These are phyloP conservation scores for Urocynchramus pylzowi DNA, from an alignment of 2,113 vertebrate species.

Conservation along the genomic window DNA sequence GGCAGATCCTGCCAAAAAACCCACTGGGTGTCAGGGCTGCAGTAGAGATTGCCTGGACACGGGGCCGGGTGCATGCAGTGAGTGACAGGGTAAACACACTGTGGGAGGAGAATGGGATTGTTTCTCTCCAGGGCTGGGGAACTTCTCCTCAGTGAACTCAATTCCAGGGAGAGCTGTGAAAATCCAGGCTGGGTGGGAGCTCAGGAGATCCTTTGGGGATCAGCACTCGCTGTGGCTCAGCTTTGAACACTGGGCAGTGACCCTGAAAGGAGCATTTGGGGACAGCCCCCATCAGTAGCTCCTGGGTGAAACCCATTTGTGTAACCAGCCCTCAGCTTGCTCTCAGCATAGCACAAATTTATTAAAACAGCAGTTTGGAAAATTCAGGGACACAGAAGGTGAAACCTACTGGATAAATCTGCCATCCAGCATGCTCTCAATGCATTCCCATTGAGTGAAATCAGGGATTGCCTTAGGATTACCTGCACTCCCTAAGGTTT, in stretches of 20 bases:
- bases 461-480: neutral
- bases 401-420: neutral
- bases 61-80: neutral
- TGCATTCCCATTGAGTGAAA: neutral
- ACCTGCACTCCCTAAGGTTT: neutral
- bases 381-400: neutral
- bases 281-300: neutral
- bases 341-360: neutral
- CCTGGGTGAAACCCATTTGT: neutral
- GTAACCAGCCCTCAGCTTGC: neutral
- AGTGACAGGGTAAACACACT: neutral
- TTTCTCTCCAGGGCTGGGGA: neutral
- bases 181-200: neutral
- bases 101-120: fast-evolving
- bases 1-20: neutral
- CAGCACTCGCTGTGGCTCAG: fast-evolving
- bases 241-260: fast-evolving
- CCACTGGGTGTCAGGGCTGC: neutral
- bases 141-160: fast-evolving
- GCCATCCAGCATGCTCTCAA: neutral
- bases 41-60: neutral
- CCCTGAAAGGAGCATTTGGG: neutral
- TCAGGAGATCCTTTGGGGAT: neutral
- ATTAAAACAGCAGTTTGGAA: neutral
- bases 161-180: fast-evolving